Conservation (phyloP, 2,797 vertebrate species). For the Oreonectes daqikongensis region DNA sequence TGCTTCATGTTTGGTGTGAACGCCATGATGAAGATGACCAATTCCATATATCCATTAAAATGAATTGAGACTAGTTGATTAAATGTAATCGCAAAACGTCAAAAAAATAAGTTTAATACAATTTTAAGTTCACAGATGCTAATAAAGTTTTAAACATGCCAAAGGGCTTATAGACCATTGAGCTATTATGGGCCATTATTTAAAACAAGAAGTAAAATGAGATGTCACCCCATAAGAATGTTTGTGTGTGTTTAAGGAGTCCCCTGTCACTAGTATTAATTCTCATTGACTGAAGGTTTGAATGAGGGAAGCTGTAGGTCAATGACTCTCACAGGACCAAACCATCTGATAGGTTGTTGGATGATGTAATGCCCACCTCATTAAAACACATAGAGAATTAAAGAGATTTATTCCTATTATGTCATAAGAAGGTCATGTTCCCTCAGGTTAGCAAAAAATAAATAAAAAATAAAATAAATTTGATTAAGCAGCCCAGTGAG, state of each 20-base stretch:
- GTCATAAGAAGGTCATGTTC: slow-evolving; percentile 29
- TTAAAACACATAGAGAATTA: slow-evolving; percentile 20
- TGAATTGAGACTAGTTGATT: background rate
- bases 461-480: slow-evolving; percentile 1
- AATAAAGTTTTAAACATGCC: background rate
- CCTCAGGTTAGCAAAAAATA: slow-evolving; percentile 10
- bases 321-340: slow-evolving; percentile 24
- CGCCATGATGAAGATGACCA: too few relatives aligned
- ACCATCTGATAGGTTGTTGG: slow-evolving; percentile 29
- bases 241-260: slow-evolving; percentile 19
- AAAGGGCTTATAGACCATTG: background rate
- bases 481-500: slow-evolving; percentile 21
- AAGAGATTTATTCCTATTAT: slow-evolving; percentile 31
- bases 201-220: background rate
- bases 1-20: too few relatives aligned
- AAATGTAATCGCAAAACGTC: background rate
- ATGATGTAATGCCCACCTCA: slow-evolving; percentile 41
- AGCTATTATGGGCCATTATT: background rate
- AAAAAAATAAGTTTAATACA: background rate
- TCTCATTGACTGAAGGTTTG: slow-evolving; percentile 31
- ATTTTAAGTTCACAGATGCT: background rate
- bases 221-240: background rate
- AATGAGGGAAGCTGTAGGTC: slow-evolving; percentile 18
- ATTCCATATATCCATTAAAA: background rate
- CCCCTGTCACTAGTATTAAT: slow-evolving; percentile 38